Conservation (phyloP, 2,888 invertebrate genomes). For the Hipparchia sbordonii region DNA sequence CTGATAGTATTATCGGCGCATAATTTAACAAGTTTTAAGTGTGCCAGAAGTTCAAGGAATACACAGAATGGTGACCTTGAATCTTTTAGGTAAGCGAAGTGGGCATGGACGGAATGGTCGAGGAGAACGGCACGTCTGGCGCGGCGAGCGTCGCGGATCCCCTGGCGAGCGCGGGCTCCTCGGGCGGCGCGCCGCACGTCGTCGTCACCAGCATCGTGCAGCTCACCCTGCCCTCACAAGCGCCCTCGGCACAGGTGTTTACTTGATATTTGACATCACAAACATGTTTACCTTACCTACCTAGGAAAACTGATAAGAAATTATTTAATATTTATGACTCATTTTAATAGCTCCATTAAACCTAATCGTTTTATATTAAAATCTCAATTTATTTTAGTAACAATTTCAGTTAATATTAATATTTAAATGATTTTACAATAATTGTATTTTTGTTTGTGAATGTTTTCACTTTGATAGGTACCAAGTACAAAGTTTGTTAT, state of each 20-base stretch:
- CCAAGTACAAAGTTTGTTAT: conserved; percentile 26
- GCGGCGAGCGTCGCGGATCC: conserved; percentile 70
- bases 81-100: conserved; percentile 85
- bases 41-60: conserved; percentile 64
- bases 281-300: neutral
- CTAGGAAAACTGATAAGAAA: neutral
- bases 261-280: conserved; percentile 43
- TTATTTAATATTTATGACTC: neutral
- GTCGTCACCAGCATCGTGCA: conserved; percentile 92
- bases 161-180: conserved; percentile 63
- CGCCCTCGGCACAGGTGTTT: conserved; percentile 86
- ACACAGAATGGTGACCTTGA: conserved; percentile 80
- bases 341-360: too few species aligned
- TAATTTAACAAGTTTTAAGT: conserved; percentile 51
- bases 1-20: conserved; percentile 49
- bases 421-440: neutral
- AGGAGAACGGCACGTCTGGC: conserved; percentile 89
- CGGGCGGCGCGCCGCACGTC: conserved; percentile 71
- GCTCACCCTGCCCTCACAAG: conserved; percentile 88
- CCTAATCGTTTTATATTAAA: neutral
- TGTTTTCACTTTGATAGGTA: conserved; percentile 1
- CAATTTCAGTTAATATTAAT: neutral
- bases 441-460: neutral
- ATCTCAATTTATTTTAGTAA: neutral
- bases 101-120: conserved; percentile 96